These are phyloP conservation scores for Encarsia formosa DNA, from an alignment of 2,888 invertebrate genomes.

Conservation along the genomic window DNA sequence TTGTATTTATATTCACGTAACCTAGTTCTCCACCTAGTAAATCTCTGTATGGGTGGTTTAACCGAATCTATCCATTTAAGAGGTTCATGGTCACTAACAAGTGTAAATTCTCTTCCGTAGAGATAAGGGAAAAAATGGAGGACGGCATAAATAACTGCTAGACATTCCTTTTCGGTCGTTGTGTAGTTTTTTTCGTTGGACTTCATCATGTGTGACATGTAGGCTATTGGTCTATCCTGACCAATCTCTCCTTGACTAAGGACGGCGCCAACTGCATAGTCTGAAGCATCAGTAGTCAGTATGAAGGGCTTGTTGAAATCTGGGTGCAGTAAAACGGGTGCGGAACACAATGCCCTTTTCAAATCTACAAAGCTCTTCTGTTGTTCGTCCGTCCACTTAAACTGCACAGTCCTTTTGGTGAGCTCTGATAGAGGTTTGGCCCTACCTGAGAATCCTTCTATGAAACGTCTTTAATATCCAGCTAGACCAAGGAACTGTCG, in stretches of 20 bases:
- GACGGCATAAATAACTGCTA: not conserved
- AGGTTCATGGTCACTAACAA: not conserved
- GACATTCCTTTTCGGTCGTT: too few species aligned
- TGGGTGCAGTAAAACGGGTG: not conserved
- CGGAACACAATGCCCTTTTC: not conserved
- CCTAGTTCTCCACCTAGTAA: not conserved
- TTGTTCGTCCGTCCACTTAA: not conserved
- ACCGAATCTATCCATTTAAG: not conserved
- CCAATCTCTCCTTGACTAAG: not conserved
- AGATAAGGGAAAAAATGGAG: not conserved
- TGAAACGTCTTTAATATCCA: not conserved
- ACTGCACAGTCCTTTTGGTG: not conserved
- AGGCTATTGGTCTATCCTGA: too few species aligned
- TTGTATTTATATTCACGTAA: not conserved
- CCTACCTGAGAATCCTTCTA: not conserved
- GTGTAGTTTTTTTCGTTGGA: too few species aligned
- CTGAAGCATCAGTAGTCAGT: not conserved
- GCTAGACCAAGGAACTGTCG: not conserved
- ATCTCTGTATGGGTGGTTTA: not conserved
- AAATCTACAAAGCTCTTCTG: not conserved
- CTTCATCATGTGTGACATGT: too few species aligned
- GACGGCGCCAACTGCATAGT: not conserved
- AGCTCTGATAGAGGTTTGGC: not conserved
- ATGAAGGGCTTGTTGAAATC: not conserved
- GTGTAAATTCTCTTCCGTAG: not conserved